phyloP scores from a whole-genome alignment of 2,113 vertebrate genomes.

The Prinia subflava region DNA sequence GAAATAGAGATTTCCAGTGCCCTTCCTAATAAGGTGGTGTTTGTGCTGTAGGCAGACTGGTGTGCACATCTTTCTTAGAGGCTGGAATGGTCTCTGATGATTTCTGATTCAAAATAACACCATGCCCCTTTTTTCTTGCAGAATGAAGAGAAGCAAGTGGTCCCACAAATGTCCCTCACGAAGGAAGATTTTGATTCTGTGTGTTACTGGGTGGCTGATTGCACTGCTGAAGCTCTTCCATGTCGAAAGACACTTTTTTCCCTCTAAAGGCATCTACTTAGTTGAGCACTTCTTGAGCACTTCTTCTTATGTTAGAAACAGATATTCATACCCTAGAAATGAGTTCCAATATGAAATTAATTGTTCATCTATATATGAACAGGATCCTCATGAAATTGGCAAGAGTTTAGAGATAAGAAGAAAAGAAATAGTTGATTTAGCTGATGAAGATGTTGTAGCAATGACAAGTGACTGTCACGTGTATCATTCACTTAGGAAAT shows the following conservation, averaged over 20 bases:
- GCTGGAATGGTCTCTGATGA: neutral
- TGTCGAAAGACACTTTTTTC: constrained; percentile 59
- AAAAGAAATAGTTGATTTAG: constrained; percentile 75
- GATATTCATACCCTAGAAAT: constrained; percentile 30
- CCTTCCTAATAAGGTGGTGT: neutral
- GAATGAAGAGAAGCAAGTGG: constrained; percentile 80
- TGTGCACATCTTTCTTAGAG: neutral
- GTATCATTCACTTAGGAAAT: constrained; percentile 76
- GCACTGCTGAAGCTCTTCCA: constrained; percentile 75
- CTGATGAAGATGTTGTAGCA: constrained; percentile 76
- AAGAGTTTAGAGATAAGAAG: constrained; percentile 83
- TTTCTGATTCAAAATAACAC: neutral
- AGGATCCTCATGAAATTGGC: constrained; percentile 87
- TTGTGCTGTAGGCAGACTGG: neutral
- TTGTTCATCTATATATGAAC: constrained; percentile 83
- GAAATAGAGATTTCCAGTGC: neutral
- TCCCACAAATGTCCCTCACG: constrained; percentile 60
- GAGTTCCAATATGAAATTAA: constrained; percentile 71
- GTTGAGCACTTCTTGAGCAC: constrained; percentile 75
- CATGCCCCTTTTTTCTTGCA: constrained; percentile 45
- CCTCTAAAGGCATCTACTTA: constrained; percentile 68
- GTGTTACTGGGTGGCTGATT: constrained; percentile 69
- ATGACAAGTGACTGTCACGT: constrained; percentile 76
- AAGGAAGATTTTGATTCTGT: constrained; percentile 66
- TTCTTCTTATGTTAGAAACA: constrained; percentile 65